Percentiles rank a stretch among this genome's conserved stretches.
phyloP scores from a whole-genome alignment of 2,888 invertebrate genomes.

The Cacoxenus indagator region DNA sequence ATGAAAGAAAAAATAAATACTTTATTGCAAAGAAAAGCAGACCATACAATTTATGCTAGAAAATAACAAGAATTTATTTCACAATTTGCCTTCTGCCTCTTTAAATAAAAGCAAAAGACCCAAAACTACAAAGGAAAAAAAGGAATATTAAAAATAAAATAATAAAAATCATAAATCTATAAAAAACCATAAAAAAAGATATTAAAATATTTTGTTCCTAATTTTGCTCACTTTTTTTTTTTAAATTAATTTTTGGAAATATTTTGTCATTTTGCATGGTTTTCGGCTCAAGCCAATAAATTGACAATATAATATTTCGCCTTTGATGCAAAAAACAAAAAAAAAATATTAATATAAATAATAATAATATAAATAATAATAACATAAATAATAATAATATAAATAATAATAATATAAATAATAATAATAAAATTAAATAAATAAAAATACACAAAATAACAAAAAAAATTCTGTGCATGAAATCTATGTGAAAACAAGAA shows the following conservation, averaged over 20 bases:
- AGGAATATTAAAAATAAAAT: background rate
- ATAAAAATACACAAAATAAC: background rate
- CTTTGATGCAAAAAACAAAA: conserved; percentile 55
- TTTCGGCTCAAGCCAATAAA: conserved; percentile 67
- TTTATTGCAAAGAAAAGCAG: background rate
- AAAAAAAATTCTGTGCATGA: too few species aligned
- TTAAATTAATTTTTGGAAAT: conserved; percentile 56
- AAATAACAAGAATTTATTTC: background rate
- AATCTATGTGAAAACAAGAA: too few species aligned
- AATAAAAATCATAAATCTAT: background rate
- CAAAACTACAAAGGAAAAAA: background rate
- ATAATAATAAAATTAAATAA: conserved; percentile 38
- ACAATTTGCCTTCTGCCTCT: conserved; percentile 15
- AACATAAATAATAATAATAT: background rate
- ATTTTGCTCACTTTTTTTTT: conserved; percentile 10
- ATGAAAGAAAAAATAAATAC: background rate
- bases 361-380: conserved; percentile 1
- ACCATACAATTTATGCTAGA: background rate
- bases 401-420: background rate
- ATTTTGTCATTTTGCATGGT: conserved; percentile 65
- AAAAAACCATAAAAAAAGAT: too few species aligned
- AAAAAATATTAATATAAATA: conserved; percentile 37
- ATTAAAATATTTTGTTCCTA: background rate
- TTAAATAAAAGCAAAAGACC: background rate
- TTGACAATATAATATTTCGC: conserved; percentile 67